phyloP scores from a whole-genome alignment of 2,888 invertebrate genomes.

The Mimachlamys varia region DNA sequence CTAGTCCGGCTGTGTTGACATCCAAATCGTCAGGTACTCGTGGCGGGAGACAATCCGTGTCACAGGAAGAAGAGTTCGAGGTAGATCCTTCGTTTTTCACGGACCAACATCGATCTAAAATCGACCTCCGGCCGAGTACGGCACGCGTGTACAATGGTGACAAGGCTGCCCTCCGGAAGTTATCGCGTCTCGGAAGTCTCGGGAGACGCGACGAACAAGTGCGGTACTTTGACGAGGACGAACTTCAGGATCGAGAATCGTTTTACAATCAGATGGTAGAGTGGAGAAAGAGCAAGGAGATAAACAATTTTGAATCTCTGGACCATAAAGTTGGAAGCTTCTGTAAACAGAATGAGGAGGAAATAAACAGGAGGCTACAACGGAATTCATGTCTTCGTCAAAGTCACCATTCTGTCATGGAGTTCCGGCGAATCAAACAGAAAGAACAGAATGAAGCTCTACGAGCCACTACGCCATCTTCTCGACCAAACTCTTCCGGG shows the following conservation, averaged over 20 bases:
- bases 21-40: constrained; percentile 38
- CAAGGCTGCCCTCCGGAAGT: constrained; percentile 35
- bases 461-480: background rate
- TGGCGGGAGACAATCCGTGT: background rate
- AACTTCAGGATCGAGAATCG: constrained; percentile 47
- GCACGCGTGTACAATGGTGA: constrained; percentile 39
- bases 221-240: constrained; percentile 53
- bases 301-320: constrained; percentile 37
- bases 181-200: constrained; percentile 41
- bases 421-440: background rate
- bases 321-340: constrained; percentile 47
- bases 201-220: constrained; percentile 41
- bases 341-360: constrained; percentile 7
- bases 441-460: background rate
- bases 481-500: background rate
- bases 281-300: constrained; percentile 46
- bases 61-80: background rate
- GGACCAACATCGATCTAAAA: constrained; percentile 49
- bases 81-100: constrained; percentile 48
- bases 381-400: constrained; percentile 14
- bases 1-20: constrained; percentile 41
- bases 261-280: constrained; percentile 44
- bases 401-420: background rate
- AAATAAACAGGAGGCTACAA: background rate
- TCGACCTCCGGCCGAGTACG: constrained; percentile 50